Base-by-base conservation (phyloP, 2,888 invertebrate genomes). In the Agrilus cyanescens region DNA sequence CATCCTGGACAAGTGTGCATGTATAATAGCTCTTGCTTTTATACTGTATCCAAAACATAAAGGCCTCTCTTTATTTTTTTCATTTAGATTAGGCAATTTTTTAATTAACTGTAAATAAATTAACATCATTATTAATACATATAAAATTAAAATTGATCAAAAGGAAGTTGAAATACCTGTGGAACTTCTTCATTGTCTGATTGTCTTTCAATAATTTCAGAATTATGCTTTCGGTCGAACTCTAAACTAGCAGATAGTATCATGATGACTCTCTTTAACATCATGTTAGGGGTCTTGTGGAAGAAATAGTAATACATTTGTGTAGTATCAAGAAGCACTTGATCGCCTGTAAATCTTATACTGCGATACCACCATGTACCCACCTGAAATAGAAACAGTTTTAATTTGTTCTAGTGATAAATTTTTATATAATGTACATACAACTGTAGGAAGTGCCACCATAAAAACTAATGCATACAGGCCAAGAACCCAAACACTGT, bases 361-460 rank as follows among this genome's bases (percentile, higher is more conserved):
- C 95, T 95, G 45, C 89, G 80, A 67, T 97, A 96, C 98, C 98
- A 98, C 98, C 98, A 98, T 54, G 87, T 88, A 37, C 97, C 97
- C 48, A 91, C 76, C 76, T 76, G 57, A 46, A 68, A 50, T 18
- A 42, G 43, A 37, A 40, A 13, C 20, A 20, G 4, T 16, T 12
- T 31, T 30, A 29, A 44, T 16, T 18, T 10, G 29, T n/a, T 16
- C 29, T 8, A 44, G 10, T 37, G 8, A 10, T 34, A 14, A 8
- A 25, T 4, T 6, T 38, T 31, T 20, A 41, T n/a, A 33, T 36
- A 31, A 44, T 32, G 33, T 44, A 72, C 76, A 71, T 65, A 77
- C 88, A 48, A 82, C 82, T 41, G 84, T 85, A 16, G 90, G 90
- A 62, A 98, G 69, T 33, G 95, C 90, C 43, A 98, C 85, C 96